Evolutionary conservation across 23 tunicate genomes (phyloP).

Genomic region (Trididemnum miniatum): DNA sequence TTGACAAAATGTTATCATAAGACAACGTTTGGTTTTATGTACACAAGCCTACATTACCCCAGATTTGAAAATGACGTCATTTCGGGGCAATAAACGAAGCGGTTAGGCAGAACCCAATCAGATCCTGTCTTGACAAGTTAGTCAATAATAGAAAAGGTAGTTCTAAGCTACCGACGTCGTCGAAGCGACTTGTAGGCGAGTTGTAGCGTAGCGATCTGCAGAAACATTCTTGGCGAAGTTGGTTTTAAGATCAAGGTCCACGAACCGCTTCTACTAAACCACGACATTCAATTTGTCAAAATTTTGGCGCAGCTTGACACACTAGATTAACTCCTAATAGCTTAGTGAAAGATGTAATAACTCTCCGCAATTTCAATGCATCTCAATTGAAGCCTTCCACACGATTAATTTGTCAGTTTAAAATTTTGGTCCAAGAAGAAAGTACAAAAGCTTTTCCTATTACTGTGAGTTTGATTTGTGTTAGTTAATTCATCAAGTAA

Average conservation of each 20-base stretch:
- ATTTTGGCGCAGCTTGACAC: neutral
- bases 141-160: neutral
- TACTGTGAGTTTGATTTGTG: no score
- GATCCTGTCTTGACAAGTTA: neutral
- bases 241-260: constrained; percentile 14
- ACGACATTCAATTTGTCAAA: constrained; percentile 4
- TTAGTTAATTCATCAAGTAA: no score
- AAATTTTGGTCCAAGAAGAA: no score
- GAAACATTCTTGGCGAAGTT: neutral
- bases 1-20: neutral
- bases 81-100: neutral
- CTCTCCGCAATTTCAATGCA: no score
- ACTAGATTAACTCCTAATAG: neutral
- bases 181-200: neutral
- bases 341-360: neutral
- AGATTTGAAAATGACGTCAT: neutral
- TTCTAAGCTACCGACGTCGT: constrained; percentile 5
- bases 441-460: no score
- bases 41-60: neutral
- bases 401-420: no score
- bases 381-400: no score
- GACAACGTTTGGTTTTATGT: neutral
- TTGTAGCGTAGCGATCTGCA: neutral
- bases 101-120: neutral
- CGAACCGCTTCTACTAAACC: constrained; percentile 6